Evolutionary conservation across 1,140 invertebrate species (phyloP).

Genomic region (Drosophila rhopaloa): DNA sequence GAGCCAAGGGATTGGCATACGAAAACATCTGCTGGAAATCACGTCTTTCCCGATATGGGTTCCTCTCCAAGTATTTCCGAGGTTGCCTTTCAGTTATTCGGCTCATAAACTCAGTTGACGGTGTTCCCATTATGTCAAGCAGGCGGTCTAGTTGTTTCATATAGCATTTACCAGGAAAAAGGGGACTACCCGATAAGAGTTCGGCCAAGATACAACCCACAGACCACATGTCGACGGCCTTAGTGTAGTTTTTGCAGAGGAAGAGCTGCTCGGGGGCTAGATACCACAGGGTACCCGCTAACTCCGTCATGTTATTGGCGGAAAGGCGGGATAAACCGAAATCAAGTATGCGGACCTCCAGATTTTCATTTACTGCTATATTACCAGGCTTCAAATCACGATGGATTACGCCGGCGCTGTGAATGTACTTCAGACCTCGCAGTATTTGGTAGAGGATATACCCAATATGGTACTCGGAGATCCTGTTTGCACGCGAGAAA

Average conservation of each 20-base stretch:
- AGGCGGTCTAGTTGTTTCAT: conserved; percentile 98
- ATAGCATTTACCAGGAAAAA: conserved; percentile 98
- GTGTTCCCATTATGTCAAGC: conserved; percentile 96
- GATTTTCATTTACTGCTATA: conserved; percentile 99
- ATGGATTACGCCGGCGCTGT: conserved; percentile 99
- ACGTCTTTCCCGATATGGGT: conserved; percentile 92
- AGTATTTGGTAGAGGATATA: conserved; percentile 99
- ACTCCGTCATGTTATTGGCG: conserved; percentile 99
- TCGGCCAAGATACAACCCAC: conserved; percentile 99
- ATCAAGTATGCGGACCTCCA: conserved; percentile 98
- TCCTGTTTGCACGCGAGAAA: conserved; percentile 96
- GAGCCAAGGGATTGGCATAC: conserved; percentile 95
- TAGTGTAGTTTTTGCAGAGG: conserved; percentile 99
- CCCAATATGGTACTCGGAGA: conserved; percentile 99
- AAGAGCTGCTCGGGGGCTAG: conserved; percentile 99
- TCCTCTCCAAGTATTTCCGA: conserved; percentile 92
- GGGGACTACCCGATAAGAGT: conserved; percentile 93
- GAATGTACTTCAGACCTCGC: conserved; percentile 98
- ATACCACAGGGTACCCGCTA: conserved; percentile 99
- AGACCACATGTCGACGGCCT: conserved; percentile 99
- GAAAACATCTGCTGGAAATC: conserved; percentile 95
- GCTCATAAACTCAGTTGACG: conserved; percentile 93
- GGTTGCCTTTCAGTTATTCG: conserved; percentile 97
- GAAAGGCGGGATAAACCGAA: conserved; percentile 98
- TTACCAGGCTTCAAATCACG: conserved; percentile 99